These are phyloP conservation scores for Rhinichthys osculus DNA, from an alignment of 2,797 vertebrate species.

Conservation along the genomic window DNA sequence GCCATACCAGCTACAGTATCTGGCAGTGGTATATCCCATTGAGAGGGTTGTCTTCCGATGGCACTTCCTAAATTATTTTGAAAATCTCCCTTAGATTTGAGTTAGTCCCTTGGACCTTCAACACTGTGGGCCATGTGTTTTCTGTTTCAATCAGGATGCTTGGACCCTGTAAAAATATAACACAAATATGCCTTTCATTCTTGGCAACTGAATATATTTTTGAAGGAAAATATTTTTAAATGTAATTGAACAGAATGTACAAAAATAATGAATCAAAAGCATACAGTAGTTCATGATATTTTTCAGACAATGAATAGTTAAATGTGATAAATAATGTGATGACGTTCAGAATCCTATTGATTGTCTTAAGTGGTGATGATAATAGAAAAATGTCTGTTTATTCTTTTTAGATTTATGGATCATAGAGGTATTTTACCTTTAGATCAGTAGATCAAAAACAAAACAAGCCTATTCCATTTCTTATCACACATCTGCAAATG, in stretches of 20 bases:
- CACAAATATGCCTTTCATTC: too few species aligned
- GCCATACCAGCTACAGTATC: conserved; percentile 1
- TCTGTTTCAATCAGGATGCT: neutral
- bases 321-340: neutral
- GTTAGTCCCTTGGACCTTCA: neutral
- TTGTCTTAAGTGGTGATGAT: neutral
- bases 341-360: neutral
- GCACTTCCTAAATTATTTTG: neutral
- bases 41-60: conserved; percentile 18
- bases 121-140: neutral
- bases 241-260: neutral
- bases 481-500: neutral
- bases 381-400: neutral
- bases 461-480: neutral
- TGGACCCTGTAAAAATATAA: too few species aligned
- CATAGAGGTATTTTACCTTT: neutral
- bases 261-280: neutral
- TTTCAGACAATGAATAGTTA: neutral
- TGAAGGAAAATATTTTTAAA: neutral
- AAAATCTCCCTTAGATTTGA: neutral
- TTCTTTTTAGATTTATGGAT: neutral
- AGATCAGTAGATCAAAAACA: neutral
- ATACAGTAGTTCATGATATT: too few species aligned
- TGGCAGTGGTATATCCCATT: neutral
- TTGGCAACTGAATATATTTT: neutral